Conservation (phyloP, 1,140 invertebrate species). For the Agrypnia vestita region DNA sequence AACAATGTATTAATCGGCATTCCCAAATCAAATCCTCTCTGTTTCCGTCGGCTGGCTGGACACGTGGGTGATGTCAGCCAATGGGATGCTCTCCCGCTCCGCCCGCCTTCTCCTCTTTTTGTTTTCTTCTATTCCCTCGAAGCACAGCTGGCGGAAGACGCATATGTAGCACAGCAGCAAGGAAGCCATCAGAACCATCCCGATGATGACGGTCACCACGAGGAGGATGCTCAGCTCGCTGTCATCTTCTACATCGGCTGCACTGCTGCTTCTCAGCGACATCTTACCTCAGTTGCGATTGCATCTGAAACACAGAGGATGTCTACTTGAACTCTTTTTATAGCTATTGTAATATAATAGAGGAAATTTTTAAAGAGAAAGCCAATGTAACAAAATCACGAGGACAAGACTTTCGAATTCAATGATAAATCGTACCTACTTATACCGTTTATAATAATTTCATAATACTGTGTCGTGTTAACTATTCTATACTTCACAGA, state of each 20-base stretch:
- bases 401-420: too few relatives aligned
- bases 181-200: slow-evolving; percentile 71
- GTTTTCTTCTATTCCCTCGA: slow-evolving; percentile 67
- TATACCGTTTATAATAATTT: too few relatives aligned
- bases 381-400: too few relatives aligned
- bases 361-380: neutral
- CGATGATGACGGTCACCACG: slow-evolving; percentile 72
- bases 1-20: neutral
- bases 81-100: slow-evolving; percentile 68
- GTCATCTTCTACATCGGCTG: slow-evolving; percentile 65
- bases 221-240: slow-evolving; percentile 71
- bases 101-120: slow-evolving; percentile 64
- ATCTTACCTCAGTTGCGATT: slow-evolving; percentile 21
- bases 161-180: slow-evolving; percentile 74
- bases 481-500: too few relatives aligned
- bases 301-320: neutral
- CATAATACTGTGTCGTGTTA: too few relatives aligned
- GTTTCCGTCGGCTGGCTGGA: slow-evolving; percentile 73
- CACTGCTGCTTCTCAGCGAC: slow-evolving; percentile 39
- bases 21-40: slow-evolving; percentile 64
- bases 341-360: too few relatives aligned
- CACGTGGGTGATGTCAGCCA: slow-evolving; percentile 71
- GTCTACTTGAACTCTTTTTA: neutral
- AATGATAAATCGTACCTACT: too few relatives aligned
- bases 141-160: slow-evolving; percentile 72